A percentile compares a stretch with the other conserved stretches of the same genome.
These are phyloP conservation scores for Troglohyphantes excavatus DNA, from an alignment of 2,888 invertebrate species.

Conservation along the genomic window DNA sequence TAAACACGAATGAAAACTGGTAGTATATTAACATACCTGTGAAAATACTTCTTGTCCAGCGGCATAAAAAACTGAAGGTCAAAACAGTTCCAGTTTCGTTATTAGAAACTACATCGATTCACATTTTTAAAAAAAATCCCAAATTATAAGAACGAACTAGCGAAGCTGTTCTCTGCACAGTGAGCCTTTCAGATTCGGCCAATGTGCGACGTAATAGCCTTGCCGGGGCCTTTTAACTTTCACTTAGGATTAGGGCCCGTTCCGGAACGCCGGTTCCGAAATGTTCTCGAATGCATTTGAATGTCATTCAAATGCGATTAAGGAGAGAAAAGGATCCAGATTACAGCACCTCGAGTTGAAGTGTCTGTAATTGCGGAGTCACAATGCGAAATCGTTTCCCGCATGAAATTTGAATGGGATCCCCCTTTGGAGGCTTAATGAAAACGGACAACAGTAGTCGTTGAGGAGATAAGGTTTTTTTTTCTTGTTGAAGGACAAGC, in stretches of 20 bases:
- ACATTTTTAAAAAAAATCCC: not conserved
- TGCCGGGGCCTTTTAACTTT: constrained; percentile 63
- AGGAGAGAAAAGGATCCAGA: constrained; percentile 7
- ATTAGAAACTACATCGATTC: not conserved
- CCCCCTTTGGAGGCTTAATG: constrained; percentile 7
- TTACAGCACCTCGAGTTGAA: constrained; percentile 20
- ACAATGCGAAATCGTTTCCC: constrained; percentile 8
- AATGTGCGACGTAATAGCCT: not conserved
- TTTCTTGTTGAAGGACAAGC: not conserved
- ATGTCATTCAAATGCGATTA: constrained; percentile 74
- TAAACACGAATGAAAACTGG: too few relatives aligned
- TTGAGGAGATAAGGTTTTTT: not conserved
- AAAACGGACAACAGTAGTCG: constrained; percentile 18
- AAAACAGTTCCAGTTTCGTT: too few relatives aligned
- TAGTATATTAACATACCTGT: too few relatives aligned
- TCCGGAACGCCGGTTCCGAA: constrained; percentile 54
- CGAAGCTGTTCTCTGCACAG: not conserved
- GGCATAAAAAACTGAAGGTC: too few relatives aligned
- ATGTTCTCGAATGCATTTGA: constrained; percentile 61
- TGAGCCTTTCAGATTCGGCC: not conserved
- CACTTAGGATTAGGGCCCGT: constrained; percentile 54
- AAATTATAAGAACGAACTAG: not conserved
- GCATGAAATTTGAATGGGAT: constrained; percentile 31
- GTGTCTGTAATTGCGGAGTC: constrained; percentile 26
- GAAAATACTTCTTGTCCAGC: too few relatives aligned